phyloP scores from a whole-genome alignment of 1,140 invertebrate genomes.

The Andrena cerasifolii region DNA sequence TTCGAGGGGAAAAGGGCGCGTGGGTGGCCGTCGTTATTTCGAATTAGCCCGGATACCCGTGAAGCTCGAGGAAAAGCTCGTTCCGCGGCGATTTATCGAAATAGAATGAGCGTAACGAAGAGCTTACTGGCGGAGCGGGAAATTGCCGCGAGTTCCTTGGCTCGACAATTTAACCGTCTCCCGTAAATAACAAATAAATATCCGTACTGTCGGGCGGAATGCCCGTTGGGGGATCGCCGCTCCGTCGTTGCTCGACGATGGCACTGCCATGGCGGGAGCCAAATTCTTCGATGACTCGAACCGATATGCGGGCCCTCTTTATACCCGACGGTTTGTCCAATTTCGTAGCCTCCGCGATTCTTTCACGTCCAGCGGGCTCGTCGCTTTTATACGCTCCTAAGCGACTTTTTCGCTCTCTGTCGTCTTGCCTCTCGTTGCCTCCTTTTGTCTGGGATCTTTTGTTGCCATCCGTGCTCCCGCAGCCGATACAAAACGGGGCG shows the following conservation, averaged over 20 bases:
- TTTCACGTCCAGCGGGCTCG: background rate
- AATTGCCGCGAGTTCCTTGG: conserved; percentile 36
- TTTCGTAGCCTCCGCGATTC: conserved; percentile 19
- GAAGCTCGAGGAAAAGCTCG: conserved; percentile 10
- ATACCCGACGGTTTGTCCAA: conserved; percentile 26
- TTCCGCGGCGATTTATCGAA: conserved; percentile 37
- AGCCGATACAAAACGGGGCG: background rate
- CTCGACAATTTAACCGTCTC: conserved; percentile 23
- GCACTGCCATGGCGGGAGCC: background rate
- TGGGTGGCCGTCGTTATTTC: conserved; percentile 22
- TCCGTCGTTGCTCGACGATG: background rate
- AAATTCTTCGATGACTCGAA: conserved; percentile 28
- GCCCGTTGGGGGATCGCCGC: background rate
- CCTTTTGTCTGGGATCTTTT: background rate
- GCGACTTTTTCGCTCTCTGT: background rate
- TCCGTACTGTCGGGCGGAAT: conserved; percentile 5
- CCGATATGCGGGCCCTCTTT: conserved; percentile 33
- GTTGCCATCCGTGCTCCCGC: background rate
- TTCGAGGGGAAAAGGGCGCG: background rate
- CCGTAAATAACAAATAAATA: conserved; percentile 41
- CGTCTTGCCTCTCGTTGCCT: background rate
- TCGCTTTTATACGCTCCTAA: background rate
- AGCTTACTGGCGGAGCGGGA: conserved; percentile 2
- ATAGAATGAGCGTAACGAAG: conserved; percentile 34
- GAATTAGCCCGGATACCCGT: conserved; percentile 17